phyloP scores from a whole-genome alignment of 2,113 vertebrate species.

The Poeciliopsis occidentalis region DNA sequence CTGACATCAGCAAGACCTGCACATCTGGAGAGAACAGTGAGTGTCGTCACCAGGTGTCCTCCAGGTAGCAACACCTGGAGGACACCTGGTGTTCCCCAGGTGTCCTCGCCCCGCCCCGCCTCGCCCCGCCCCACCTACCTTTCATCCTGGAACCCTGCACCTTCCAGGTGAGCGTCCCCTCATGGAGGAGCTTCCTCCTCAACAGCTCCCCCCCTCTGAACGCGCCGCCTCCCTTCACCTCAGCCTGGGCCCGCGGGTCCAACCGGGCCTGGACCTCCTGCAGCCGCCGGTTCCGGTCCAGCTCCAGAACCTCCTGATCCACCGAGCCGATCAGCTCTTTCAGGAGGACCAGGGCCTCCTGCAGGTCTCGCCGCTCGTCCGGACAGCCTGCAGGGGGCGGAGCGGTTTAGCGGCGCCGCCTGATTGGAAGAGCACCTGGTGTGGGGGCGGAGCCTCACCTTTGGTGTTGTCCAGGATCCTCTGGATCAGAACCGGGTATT shows the following conservation, averaged over 20 bases:
- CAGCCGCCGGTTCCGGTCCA: conserved; percentile 85
- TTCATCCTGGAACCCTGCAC: conserved; percentile 87
- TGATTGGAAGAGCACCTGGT: not conserved
- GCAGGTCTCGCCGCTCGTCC: conserved; percentile 81
- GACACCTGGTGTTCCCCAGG: too few relatives aligned
- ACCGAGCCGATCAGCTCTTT: conserved; percentile 87
- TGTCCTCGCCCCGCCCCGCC: too few relatives aligned
- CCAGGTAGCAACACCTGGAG: too few relatives aligned
- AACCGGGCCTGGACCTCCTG: conserved; percentile 88
- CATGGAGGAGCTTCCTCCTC: conserved; percentile 86
- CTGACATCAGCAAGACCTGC: conserved; percentile 91
- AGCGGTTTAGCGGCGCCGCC: not conserved
- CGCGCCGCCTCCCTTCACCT: conserved; percentile 78
- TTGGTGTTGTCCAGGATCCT: conserved; percentile 93
- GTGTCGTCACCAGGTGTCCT: not conserved
- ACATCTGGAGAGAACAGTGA: conserved; percentile 80
- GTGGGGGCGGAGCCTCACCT: conserved; percentile 68
- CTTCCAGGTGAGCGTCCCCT: conserved; percentile 89
- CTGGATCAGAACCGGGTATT: conserved; percentile 92
- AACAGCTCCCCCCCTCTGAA: conserved; percentile 89
- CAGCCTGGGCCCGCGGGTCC: conserved; percentile 82
- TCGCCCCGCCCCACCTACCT: conserved; percentile 67
- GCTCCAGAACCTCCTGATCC: conserved; percentile 88
- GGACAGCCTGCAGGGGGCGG: conserved; percentile 77
- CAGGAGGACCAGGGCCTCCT: conserved; percentile 77